Evolutionary conservation across 1,140 invertebrate species (phyloP), one percentile per base, ranked within the genome.

Genomic region (Theocolax elegans): DNA sequence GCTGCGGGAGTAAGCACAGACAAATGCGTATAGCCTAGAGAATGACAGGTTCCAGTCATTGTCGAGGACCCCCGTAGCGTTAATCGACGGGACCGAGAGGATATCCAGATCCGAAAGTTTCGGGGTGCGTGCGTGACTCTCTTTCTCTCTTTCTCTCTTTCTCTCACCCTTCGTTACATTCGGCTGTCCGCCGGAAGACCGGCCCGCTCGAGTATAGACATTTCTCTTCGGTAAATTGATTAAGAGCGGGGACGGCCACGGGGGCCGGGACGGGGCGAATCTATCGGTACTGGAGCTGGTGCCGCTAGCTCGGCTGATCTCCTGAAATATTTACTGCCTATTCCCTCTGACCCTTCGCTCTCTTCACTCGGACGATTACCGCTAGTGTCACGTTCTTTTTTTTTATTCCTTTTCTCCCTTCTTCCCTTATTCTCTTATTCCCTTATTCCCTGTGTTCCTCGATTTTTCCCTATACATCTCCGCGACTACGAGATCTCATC

Each of bases 21-120:
- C n/a, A n/a, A n/a, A n/a, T n/a, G n/a, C n/a, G n/a, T n/a, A n/a
- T n/a, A n/a, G n/a, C n/a, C n/a, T n/a, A n/a, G n/a, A 64, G 68
- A 78, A 79, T 75, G 79, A 79, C 77, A 80, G 74, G 74, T 75
- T 72, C 70, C 73, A 78, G 66, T 77, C 62, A 77, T 79, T 79
- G 76, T 80, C 75, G 70, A 63, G 29, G 15, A 35, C 59, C 44
- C 53, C 63, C 62, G 51, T 44, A 31, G 73, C 62, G 67, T 74
- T 65, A 72, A 60, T 62, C 4, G n/a, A 23, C 38, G 2, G 6
- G 29, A 21, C n/a, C 31, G 21, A 42, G 4, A 35, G 10, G 31
- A 10, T 35, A 6, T 35, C 31, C 31, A 6, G 31, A 35, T 35
- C 10, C 31, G 31, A 35, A 35, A 10, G 31, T 4, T 35, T 35